phyloP scores from a whole-genome alignment of 2,113 vertebrate species.

The Strix uralensis region DNA sequence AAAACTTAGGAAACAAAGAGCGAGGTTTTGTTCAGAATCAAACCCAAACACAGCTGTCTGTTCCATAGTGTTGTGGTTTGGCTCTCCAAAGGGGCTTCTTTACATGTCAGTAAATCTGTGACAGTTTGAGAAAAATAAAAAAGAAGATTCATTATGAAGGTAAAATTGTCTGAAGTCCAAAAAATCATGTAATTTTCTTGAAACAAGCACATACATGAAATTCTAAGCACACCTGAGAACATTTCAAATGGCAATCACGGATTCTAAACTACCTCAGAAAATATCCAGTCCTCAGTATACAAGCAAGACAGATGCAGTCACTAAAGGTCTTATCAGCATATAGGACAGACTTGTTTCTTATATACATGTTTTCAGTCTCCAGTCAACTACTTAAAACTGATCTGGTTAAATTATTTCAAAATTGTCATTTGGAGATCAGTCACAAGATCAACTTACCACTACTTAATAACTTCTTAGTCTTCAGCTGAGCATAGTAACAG shows the following conservation, averaged over 20 bases:
- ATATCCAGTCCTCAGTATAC: not conserved
- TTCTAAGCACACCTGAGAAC: not conserved
- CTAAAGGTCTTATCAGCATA: not conserved
- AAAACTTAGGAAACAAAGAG: not conserved
- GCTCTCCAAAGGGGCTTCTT: not conserved
- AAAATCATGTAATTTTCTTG: not conserved
- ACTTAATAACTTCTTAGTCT: not conserved
- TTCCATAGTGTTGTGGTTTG: not conserved
- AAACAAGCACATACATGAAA: constrained; percentile 11
- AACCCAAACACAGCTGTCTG: not conserved
- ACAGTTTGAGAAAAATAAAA: not conserved
- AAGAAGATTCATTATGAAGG: not conserved
- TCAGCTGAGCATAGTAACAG: not conserved
- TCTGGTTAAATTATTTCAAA: not conserved
- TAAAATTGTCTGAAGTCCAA: constrained; percentile 9
- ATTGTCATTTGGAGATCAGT: not conserved
- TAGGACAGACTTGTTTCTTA: not conserved
- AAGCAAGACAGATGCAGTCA: not conserved
- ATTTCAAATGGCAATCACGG: not conserved
- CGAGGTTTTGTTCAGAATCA: not conserved
- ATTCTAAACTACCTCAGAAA: not conserved
- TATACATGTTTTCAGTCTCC: not conserved
- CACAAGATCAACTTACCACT: not conserved
- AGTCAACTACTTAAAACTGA: not conserved
- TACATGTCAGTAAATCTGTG: not conserved